Evolutionary conservation across 2,797 vertebrate genomes (phyloP), one percentile per base, ranked within the genome.

Genomic region (Gila robusta): DNA sequence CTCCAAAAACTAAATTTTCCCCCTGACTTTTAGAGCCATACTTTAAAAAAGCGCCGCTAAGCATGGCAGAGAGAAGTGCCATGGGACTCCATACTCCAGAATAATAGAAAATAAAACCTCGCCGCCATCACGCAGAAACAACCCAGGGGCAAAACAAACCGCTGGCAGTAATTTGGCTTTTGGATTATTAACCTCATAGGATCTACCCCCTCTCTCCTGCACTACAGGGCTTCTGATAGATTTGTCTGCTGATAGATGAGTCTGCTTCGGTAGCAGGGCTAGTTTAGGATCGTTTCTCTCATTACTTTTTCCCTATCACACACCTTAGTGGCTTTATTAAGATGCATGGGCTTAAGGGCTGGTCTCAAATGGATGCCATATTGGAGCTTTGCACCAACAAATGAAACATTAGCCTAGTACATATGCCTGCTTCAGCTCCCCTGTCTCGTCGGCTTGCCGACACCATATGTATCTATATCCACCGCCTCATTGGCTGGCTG

Each of bases 361-460:
- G 35, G 21, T 81, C 82, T 67, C 77, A 76, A 69, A 81, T 77
- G 56, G 82, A 59, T 28, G 74, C 77, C 77, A 81, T 69, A 84
- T 87, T 84, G 86, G 77, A 69, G 28, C 39, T 49, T 81, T 87
- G 83, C 79, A 77, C 87, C 81, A 84, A 69, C 82, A 87, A 87
- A 81, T 87, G 87, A 84, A 81, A 72, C 88, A 85, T 87, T 79
- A 87, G 83, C 16, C 14, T 49, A 49, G 14, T 84, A 69, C 59
- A 80, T 82, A 84, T 82, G 86, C 41, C 56, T 37, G 77, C 67
- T 72, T 80, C 52, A 64, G 54, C 54, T 81, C 54, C 59, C 69
- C 41, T 39, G 78, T 86, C 77, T 81, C 69, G 32, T 67, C 23
- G 2, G 78, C 67, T 86, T 70, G 83, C 28, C 54, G 23, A 16